Percentiles rank a stretch among this genome's conserved stretches.
phyloP scores from a whole-genome alignment of 2,113 vertebrate species.

The Regulus satrapa region DNA sequence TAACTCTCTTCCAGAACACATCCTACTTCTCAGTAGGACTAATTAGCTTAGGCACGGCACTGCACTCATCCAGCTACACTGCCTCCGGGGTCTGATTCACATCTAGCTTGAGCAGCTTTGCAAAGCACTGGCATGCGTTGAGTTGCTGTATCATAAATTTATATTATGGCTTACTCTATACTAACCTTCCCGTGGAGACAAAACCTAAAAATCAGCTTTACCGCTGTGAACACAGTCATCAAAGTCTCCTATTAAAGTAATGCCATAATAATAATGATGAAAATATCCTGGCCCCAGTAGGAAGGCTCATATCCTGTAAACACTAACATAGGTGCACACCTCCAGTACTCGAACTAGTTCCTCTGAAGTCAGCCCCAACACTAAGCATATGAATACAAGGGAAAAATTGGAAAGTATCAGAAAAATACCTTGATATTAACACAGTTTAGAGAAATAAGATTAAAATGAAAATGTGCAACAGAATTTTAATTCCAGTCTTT shows the following conservation, averaged over 20 bases:
- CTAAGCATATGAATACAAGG: background rate
- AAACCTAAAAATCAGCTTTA: conserved; percentile 34
- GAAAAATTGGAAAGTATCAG: background rate
- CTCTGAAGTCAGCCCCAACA: background rate
- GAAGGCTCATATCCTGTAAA: background rate
- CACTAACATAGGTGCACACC: background rate
- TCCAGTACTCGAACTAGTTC: background rate
- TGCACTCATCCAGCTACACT: background rate
- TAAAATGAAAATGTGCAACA: background rate
- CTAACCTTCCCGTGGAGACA: background rate
- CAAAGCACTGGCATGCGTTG: background rate
- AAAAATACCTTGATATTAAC: background rate
- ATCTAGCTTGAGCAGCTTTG: background rate
- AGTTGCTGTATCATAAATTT: background rate
- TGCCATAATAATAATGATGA: background rate
- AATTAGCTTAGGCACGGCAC: conserved; percentile 24
- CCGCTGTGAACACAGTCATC: background rate
- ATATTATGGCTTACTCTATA: background rate
- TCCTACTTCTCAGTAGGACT: conserved; percentile 9
- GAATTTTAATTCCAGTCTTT: background rate
- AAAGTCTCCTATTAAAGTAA: background rate
- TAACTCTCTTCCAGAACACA: background rate
- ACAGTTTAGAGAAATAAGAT: background rate
- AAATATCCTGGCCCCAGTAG: background rate
- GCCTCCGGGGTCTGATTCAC: conserved; percentile 3